A percentile compares a stretch with the other conserved stretches of the same genome.
phyloP scores from a whole-genome alignment of 2,113 vertebrate genomes.

The Embiotoca jacksoni region DNA sequence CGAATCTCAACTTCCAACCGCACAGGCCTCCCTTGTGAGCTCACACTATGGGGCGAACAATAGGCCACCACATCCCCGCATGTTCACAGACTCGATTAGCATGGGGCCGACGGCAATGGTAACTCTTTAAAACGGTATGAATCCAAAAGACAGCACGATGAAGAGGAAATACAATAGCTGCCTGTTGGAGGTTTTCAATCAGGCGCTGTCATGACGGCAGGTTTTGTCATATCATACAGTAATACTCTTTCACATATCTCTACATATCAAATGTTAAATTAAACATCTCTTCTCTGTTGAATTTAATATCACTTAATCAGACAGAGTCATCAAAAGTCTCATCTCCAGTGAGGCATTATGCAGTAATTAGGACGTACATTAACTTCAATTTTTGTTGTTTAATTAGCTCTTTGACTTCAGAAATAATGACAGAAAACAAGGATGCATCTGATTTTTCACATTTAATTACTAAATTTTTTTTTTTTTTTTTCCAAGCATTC shows the following conservation, averaged over 20 bases:
- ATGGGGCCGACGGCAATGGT: conserved; percentile 69
- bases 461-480: background rate
- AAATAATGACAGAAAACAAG: background rate
- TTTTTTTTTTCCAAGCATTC: background rate
- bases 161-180: conserved; percentile 77
- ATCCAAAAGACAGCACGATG: conserved; percentile 69
- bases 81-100: conserved; percentile 83
- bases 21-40: conserved; percentile 85
- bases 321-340: background rate
- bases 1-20: conserved; percentile 78
- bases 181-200: conserved; percentile 65
- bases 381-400: background rate
- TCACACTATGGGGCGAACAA: conserved; percentile 83
- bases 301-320: background rate
- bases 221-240: conserved; percentile 18
- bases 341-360: background rate
- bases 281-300: conserved; percentile 17
- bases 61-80: conserved; percentile 83
- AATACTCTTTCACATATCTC: background rate
- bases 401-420: background rate
- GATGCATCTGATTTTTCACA: too few relatives aligned
- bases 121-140: conserved; percentile 79
- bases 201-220: conserved; percentile 43
- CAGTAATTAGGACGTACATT: background rate
- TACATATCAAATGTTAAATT: conserved; percentile 22